phyloP scores from a whole-genome alignment of 2,888 invertebrate species.

The Laspeyria flexula region DNA sequence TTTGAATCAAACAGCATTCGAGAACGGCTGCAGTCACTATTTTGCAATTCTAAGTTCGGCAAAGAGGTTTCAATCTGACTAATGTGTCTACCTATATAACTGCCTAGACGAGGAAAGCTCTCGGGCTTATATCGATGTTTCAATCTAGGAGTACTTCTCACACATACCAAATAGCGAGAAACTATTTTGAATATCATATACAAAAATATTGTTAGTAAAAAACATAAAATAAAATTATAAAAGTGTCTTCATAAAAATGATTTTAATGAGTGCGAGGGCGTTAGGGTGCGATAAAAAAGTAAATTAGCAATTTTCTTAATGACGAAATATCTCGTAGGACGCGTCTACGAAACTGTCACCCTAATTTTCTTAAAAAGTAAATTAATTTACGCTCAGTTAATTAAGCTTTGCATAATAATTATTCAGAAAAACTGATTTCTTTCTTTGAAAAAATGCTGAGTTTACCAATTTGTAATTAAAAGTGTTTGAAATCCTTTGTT shows the following conservation, averaged over 20 bases:
- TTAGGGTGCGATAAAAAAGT: constrained; percentile 27
- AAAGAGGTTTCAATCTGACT: constrained; percentile 81
- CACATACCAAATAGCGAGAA: constrained; percentile 14
- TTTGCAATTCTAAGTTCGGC: constrained; percentile 81
- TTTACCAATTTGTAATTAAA: constrained; percentile 74
- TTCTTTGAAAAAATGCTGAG: constrained; percentile 64
- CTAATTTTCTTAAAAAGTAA: constrained; percentile 61
- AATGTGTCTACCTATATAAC: constrained; percentile 70
- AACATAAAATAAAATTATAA: constrained; percentile 7
- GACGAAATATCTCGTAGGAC: constrained; percentile 42
- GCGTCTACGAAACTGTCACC: constrained; percentile 51
- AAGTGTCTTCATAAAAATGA: constrained; percentile 16
- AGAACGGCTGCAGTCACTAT: constrained; percentile 72
- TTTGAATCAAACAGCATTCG: constrained; percentile 72
- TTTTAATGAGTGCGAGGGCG: constrained; percentile 21
- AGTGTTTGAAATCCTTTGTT: constrained; percentile 70
- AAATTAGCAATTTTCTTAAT: constrained; percentile 43
- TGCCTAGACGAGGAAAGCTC: constrained; percentile 41
- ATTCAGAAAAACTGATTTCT: constrained; percentile 62
- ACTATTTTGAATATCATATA: background rate
- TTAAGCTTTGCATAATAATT: constrained; percentile 80
- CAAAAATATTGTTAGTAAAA: constrained; percentile 5
- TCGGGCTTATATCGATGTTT: constrained; percentile 41
- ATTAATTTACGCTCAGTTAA: constrained; percentile 69
- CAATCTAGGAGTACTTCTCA: constrained; percentile 23